phyloP scores from a whole-genome alignment of 2,113 vertebrate species.

The Bambusicola thoracicus region DNA sequence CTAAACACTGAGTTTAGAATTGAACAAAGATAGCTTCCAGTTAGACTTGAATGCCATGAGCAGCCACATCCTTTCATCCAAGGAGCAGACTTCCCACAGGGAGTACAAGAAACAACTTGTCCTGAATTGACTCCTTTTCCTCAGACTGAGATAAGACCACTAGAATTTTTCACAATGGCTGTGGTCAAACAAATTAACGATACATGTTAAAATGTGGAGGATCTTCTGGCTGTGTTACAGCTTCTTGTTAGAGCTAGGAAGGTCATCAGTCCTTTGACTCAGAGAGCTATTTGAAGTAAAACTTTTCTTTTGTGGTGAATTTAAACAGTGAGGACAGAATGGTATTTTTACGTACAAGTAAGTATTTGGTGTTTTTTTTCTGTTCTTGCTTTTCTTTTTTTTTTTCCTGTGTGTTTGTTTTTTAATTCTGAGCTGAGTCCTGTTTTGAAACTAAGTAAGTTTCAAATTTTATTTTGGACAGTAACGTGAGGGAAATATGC shows the following conservation, averaged over 20 bases:
- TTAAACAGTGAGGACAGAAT: not conserved
- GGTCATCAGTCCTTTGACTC: not conserved
- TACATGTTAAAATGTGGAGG: not conserved
- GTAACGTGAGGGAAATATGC: not conserved
- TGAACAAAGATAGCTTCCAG: not conserved
- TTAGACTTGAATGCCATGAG: not conserved
- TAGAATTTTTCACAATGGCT: not conserved
- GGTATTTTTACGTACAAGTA: not conserved
- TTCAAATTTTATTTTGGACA: conserved; percentile 21
- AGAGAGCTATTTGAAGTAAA: not conserved
- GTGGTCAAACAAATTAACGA: not conserved
- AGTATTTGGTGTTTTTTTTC: not conserved
- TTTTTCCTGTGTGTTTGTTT: not conserved
- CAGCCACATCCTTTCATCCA: not conserved
- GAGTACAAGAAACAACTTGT: not conserved
- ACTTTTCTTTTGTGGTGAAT: not conserved
- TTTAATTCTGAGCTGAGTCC: not conserved
- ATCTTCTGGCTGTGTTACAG: not conserved
- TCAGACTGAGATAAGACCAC: not conserved
- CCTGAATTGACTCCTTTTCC: not conserved
- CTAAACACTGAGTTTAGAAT: not conserved
- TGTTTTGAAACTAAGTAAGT: not conserved
- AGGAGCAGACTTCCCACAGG: not conserved
- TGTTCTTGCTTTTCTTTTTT: not conserved
- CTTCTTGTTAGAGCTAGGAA: not conserved